phyloP scores from a whole-genome alignment of 1,140 invertebrate species.

The Agraylea sexmaculata region DNA sequence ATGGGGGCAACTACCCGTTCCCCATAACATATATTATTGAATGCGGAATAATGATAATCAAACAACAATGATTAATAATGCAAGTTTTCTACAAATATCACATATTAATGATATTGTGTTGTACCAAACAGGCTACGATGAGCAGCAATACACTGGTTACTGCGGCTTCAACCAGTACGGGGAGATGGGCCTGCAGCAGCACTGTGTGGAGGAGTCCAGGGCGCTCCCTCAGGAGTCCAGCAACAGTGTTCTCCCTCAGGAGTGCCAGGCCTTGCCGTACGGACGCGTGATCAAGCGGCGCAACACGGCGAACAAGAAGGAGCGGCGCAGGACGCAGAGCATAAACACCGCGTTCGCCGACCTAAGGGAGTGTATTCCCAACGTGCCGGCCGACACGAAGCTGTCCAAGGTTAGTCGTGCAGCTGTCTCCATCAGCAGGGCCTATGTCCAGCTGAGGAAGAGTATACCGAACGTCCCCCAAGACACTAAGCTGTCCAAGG shows the following conservation, averaged over 20 bases:
- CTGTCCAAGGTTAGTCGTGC: slow-evolving; percentile 57
- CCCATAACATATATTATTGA: too few species aligned
- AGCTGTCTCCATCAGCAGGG: slow-evolving; percentile 72
- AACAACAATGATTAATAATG: too few species aligned
- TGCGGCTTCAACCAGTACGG: too few species aligned
- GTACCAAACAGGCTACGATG: too few species aligned
- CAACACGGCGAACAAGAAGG: slow-evolving; percentile 87
- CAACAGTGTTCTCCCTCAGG: not conserved
- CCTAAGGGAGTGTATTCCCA: slow-evolving; percentile 86
- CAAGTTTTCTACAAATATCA: too few species aligned
- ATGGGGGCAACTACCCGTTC: too few species aligned
- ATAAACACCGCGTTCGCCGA: slow-evolving; percentile 93
- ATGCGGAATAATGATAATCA: too few species aligned
- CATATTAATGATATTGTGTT: too few species aligned
- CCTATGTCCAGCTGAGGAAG: slow-evolving; percentile 72
- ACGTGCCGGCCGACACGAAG: slow-evolving; percentile 91
- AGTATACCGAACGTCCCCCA: slow-evolving; percentile 84
- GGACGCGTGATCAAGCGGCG: slow-evolving; percentile 56
- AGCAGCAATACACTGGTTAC: too few species aligned
- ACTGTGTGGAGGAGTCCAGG: too few species aligned
- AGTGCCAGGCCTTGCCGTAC: slow-evolving; percentile 26
- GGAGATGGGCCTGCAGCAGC: too few species aligned
- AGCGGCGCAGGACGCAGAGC: slow-evolving; percentile 78
- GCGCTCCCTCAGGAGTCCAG: too few species aligned
- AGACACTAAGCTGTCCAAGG: slow-evolving; percentile 79